phyloP scores from a whole-genome alignment of 2,797 vertebrate species.

The Falco columbarius region DNA sequence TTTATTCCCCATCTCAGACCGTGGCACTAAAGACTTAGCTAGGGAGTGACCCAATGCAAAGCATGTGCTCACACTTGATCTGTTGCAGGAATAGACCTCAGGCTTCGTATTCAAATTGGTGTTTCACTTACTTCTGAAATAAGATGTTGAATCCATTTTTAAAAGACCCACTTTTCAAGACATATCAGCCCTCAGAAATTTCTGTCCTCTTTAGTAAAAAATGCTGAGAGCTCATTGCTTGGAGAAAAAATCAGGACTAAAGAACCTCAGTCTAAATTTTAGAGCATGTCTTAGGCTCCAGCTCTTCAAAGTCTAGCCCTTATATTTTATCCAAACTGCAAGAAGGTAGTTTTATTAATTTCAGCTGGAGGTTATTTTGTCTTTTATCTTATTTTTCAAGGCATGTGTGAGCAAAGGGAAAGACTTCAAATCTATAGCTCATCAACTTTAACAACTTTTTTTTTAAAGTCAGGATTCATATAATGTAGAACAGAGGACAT shows the following conservation, averaged over 20 bases:
- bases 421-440: constrained; percentile 49
- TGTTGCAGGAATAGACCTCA: not conserved
- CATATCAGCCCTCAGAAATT: not conserved
- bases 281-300: constrained; percentile 11
- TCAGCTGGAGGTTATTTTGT: constrained; percentile 58
- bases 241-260: constrained; percentile 37
- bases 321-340: constrained; percentile 34
- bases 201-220: not conserved
- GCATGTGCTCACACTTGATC: not conserved
- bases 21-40: not conserved
- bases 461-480: not conserved
- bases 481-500: constrained; percentile 39
- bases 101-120: not conserved
- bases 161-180: constrained; percentile 25
- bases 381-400: constrained; percentile 69
- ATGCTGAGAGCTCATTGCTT: constrained; percentile 43
- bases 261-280: constrained; percentile 30
- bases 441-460: constrained; percentile 29
- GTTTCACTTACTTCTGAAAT: constrained; percentile 4
- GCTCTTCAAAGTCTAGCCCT: constrained; percentile 47
- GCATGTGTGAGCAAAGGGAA: constrained; percentile 10
- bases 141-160: constrained; percentile 12
- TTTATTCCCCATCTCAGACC: not conserved
- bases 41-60: not conserved
- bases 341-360: constrained; percentile 62